Evolutionary conservation across 1,140 invertebrate genomes (phyloP).

Genomic region (Drosophila baimaii): DNA sequence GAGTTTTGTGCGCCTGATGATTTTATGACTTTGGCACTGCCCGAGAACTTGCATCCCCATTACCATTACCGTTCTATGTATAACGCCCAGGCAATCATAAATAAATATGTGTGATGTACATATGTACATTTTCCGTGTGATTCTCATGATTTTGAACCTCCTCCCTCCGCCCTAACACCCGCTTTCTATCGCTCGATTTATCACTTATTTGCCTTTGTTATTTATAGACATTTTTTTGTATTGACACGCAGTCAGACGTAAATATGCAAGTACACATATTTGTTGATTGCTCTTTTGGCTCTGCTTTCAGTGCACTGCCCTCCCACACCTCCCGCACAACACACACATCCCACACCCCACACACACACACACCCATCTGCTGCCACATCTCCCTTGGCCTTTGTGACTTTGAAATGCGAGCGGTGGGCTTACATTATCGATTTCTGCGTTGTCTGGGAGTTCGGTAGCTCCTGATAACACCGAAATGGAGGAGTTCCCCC

Average conservation of each 20-base stretch:
- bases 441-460: slow-evolving; percentile 24
- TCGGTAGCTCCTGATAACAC: slow-evolving; percentile 13
- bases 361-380: slow-evolving; percentile 5
- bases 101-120: slow-evolving; percentile 57
- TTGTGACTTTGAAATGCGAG: slow-evolving; percentile 35
- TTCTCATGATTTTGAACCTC: slow-evolving; percentile 51
- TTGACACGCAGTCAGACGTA: slow-evolving; percentile 20
- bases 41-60: slow-evolving; percentile 52
- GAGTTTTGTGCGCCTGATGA: slow-evolving; percentile 29
- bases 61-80: slow-evolving; percentile 40
- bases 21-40: slow-evolving; percentile 65
- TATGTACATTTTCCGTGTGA: slow-evolving; percentile 62
- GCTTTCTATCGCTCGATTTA: slow-evolving; percentile 71
- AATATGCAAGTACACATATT: slow-evolving; percentile 37
- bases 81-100: slow-evolving; percentile 60
- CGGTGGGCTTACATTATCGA: slow-evolving; percentile 35
- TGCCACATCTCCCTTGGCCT: slow-evolving; percentile 4
- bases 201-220: slow-evolving; percentile 50
- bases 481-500: not conserved
- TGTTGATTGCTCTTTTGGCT: slow-evolving; percentile 29
- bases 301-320: slow-evolving; percentile 17
- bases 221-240: slow-evolving; percentile 58
- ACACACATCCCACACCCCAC: not conserved
- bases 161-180: not conserved
- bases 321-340: not conserved